These are phyloP conservation scores for Agrenia bidenticulata DNA, from an alignment of 2,888 invertebrate genomes.

Conservation along the genomic window DNA sequence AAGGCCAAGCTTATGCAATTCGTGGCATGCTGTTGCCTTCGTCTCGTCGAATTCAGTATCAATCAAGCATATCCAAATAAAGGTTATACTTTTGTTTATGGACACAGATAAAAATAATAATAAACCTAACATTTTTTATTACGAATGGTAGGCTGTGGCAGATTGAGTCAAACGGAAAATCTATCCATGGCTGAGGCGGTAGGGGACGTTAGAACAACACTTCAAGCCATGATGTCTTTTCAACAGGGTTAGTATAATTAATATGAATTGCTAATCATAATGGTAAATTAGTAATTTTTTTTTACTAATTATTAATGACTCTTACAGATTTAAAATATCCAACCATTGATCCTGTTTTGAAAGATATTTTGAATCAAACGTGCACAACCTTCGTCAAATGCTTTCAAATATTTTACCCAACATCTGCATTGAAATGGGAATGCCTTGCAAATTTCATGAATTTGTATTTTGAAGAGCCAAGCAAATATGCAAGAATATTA, in stretches of 20 bases:
- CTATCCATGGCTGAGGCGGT: slow-evolving; percentile 51
- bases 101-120: background rate
- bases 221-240: slow-evolving; percentile 49
- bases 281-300: no score
- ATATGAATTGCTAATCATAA: no score
- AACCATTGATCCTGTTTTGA: slow-evolving; percentile 35
- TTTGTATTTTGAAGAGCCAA: slow-evolving; percentile 46
- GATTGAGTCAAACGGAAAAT: slow-evolving; percentile 50
- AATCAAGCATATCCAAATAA: slow-evolving; percentile 52
- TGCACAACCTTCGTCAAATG: slow-evolving; percentile 87
- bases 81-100: slow-evolving; percentile 31
- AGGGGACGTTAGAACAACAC: slow-evolving; percentile 49
- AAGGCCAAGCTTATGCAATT: slow-evolving; percentile 47
- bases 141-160: slow-evolving; percentile 43
- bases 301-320: no score
- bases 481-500: slow-evolving; percentile 48
- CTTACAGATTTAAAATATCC: slow-evolving; percentile 25
- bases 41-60: slow-evolving; percentile 51
- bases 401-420: slow-evolving; percentile 95
- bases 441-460: slow-evolving; percentile 62
- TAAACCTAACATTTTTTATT: background rate
- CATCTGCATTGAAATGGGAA: slow-evolving; percentile 88
- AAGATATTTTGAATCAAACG: slow-evolving; percentile 80
- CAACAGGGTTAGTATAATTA: slow-evolving; percentile 31
- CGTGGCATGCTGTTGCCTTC: slow-evolving; percentile 48